phyloP scores from a whole-genome alignment of 2,113 vertebrate genomes.

The Alectura lathami region DNA sequence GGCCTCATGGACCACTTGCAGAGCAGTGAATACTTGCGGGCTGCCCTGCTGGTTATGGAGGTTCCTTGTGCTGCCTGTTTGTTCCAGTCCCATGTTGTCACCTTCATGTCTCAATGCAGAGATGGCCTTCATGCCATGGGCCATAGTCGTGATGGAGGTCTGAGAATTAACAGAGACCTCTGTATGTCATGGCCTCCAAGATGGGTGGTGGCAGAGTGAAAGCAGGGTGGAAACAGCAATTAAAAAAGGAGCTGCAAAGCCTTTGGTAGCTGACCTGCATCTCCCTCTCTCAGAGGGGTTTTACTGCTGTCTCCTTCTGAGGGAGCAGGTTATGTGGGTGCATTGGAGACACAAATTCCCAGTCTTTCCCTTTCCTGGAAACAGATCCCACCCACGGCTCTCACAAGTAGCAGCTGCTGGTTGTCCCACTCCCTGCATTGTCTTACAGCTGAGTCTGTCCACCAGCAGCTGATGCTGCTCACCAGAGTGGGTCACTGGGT shows the following conservation, averaged over 20 bases:
- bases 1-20: background rate
- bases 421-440: fast-evolving
- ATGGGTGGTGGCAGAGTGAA: background rate
- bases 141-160: background rate
- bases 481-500: background rate
- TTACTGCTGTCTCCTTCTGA: background rate
- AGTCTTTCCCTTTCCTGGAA: background rate
- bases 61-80: background rate
- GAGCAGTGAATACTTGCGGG: background rate
- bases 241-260: background rate
- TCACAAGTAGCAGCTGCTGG: background rate
- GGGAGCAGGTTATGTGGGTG: background rate
- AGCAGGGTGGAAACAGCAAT: background rate
- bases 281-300: background rate
- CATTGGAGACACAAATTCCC: background rate
- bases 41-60: background rate
- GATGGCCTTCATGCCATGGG: background rate
- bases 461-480: background rate
- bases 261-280: background rate
- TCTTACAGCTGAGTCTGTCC: background rate
- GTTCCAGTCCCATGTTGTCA: background rate
- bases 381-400: fast-evolving
- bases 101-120: background rate
- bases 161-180: background rate
- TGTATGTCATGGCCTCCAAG: background rate